Conservation (phyloP, 2,797 vertebrate genomes). For the Hyperoplus immaculatus region DNA sequence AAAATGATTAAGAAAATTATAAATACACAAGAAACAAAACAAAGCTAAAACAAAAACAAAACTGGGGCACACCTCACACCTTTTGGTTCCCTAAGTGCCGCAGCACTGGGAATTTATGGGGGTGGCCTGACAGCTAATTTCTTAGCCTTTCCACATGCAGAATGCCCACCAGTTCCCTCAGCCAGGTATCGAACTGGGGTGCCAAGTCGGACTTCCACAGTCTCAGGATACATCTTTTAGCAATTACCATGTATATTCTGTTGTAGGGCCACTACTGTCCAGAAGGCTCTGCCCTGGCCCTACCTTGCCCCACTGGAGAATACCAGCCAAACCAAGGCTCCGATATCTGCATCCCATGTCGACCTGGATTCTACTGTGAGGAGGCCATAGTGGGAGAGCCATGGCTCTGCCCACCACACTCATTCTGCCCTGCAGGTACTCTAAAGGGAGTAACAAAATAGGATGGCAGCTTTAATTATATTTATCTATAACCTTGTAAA, state of each 20-base stretch:
- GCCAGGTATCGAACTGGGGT: too few species aligned
- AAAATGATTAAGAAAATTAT: too few species aligned
- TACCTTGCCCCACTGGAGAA: constrained; percentile 88
- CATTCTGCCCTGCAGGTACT: constrained; percentile 90
- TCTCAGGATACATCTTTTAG: too few species aligned
- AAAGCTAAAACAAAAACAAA: too few species aligned
- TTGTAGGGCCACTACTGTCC: constrained; percentile 92
- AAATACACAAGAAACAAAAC: too few species aligned
- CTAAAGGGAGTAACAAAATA: neutral
- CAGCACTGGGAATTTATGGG: too few species aligned
- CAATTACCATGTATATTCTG: neutral
- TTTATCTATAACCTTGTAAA: neutral
- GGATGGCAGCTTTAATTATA: neutral
- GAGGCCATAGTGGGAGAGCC: constrained; percentile 86
- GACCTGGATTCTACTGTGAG: constrained; percentile 92
- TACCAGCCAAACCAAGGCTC: constrained; percentile 91
- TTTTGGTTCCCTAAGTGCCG: too few species aligned
- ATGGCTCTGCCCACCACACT: constrained; percentile 88
- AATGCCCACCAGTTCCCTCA: too few species aligned
- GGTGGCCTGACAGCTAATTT: too few species aligned
- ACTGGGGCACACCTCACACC: too few species aligned
- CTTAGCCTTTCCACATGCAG: too few species aligned
- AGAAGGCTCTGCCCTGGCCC: constrained; percentile 84
- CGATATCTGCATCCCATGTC: constrained; percentile 88
- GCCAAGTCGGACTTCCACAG: too few species aligned